Base-by-base conservation (phyloP, 2,113 vertebrate genomes). In the Ophiodon elongatus region DNA sequence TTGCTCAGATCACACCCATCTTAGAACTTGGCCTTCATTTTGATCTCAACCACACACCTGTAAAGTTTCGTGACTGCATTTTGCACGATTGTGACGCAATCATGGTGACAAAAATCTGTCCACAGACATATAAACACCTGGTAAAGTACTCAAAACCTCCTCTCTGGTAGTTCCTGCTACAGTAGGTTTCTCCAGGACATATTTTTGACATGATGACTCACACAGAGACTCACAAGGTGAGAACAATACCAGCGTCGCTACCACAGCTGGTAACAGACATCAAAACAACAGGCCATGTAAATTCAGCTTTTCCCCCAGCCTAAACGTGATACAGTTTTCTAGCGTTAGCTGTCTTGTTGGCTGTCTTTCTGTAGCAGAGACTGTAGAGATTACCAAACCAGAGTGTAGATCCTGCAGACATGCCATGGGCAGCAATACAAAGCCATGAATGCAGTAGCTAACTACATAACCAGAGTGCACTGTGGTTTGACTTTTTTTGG, bases 391-490 rank as follows among this genome's bases (percentile, higher is more conserved):
- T 29, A 59, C 19, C 54, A 73, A 59, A 59, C n/a, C 71, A 62
- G 56, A 23, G 27, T 31, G 39, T 64, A 27, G 43, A 52, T 50
- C 33, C 14, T 50, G 57, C 43, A 52, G 41, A 75, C 59, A 13
- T 19, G 29, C 29, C 57, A 15, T 19, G 19, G 27, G 39, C 72
- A 62, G 39, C 21, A 62, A 47, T 6, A 33, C 27, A n/a, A 35
- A 62, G 27, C 57, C 21, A 73, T 14, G 17, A 43, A 23, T 31
- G 25, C 29, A 47, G 57, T 15, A 33, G 72, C 57, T 23, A n/a
- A 33, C 69, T 72, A 41, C 39, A 60, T 31, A 60, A 41, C n/a
- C 54, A 74, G 27, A 62, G 27, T 74, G 39, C 27, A 62, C 21
- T 33, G 57, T 14, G n/a, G 52, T 27, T 50, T n/a, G 21, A 63